Evolutionary conservation across 1,140 invertebrate genomes (phyloP).

Genomic region (Pollicipes pollicipes): DNA sequence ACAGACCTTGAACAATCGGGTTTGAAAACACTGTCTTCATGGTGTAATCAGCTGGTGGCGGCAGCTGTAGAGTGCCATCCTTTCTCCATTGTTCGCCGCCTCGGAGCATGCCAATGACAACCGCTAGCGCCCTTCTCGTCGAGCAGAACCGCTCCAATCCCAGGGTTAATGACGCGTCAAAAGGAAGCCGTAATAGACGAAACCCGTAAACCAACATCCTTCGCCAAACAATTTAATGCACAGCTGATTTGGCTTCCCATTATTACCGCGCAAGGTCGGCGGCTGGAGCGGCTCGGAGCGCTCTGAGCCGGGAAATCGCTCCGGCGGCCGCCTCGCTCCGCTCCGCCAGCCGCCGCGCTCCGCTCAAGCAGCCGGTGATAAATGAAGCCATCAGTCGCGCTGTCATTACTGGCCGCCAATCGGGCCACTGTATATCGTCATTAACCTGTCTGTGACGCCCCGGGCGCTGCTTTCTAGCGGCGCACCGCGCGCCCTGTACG

Average conservation of each 20-base stretch:
- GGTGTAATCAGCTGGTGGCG: no score
- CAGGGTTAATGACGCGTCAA: neutral
- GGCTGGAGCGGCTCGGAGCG: no score
- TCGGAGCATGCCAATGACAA: no score
- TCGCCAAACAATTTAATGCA: neutral
- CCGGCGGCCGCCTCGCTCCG: no score
- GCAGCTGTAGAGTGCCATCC: neutral
- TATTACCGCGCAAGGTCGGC: no score
- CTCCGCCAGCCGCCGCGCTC: no score
- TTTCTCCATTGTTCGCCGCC: no score
- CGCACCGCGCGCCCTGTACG: neutral
- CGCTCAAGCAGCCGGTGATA: neutral
- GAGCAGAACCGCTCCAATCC: neutral
- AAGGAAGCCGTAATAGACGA: neutral
- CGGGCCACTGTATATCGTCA: neutral
- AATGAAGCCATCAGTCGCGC: neutral
- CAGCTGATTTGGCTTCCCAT: neutral
- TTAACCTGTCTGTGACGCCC: neutral
- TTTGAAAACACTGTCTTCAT: no score
- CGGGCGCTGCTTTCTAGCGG: neutral
- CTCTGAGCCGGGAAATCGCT: no score
- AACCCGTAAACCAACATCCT: neutral
- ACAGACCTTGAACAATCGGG: no score
- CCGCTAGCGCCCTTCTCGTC: no score
- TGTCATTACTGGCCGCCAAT: neutral